Conservation (phyloP, 2,113 vertebrate species). For the Porphyrio hochstetteri region DNA sequence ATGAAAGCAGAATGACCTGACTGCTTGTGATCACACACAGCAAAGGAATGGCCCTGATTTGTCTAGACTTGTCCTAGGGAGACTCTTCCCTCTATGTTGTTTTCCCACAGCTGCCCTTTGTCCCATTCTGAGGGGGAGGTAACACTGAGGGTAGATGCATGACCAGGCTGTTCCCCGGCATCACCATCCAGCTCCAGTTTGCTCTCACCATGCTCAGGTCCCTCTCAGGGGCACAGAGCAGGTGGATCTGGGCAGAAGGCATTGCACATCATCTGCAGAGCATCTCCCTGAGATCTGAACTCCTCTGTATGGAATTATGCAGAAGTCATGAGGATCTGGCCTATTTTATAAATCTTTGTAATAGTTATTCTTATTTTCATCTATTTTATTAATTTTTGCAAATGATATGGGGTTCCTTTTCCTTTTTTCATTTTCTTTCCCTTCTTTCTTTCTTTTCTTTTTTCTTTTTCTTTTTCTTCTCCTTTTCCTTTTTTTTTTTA, state of each 20-base stretch:
- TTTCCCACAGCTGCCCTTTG: neutral
- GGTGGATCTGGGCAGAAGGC: neutral
- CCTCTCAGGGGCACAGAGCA: neutral
- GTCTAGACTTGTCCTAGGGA: neutral
- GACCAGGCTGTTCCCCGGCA: neutral
- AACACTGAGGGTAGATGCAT: too few species aligned
- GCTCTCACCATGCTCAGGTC: neutral
- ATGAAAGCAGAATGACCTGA: neutral
- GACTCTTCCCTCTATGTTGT: neutral
- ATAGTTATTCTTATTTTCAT: neutral
- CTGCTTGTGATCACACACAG: neutral
- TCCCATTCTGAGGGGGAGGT: neutral
- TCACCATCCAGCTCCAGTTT: neutral
- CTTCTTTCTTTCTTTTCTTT: too few species aligned
- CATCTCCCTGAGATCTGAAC: neutral
- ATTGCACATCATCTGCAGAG: neutral
- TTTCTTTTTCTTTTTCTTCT: too few species aligned
- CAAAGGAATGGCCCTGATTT: neutral
- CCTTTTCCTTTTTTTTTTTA: neutral
- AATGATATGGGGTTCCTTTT: too few species aligned
- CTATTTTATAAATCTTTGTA: neutral
- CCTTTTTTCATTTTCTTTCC: too few species aligned
- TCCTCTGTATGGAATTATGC: neutral
- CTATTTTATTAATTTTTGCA: neutral
- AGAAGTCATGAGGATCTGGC: neutral